Evolutionary conservation across 2,888 invertebrate genomes (phyloP).

Genomic region (Cheilosia soror): DNA sequence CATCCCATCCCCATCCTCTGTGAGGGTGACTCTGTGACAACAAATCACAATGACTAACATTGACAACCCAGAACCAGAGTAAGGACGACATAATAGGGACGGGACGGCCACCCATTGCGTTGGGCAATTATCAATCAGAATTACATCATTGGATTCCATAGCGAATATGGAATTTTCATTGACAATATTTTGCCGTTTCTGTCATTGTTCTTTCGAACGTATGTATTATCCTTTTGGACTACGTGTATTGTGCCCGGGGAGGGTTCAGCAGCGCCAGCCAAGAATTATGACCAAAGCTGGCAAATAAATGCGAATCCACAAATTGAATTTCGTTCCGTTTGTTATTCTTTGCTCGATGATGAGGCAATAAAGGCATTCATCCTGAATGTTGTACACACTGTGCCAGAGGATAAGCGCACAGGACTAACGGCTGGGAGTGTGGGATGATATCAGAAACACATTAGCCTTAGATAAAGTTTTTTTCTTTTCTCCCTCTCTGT

Average conservation of each 20-base stretch:
- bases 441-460: constrained; percentile 70
- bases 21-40: constrained; percentile 12
- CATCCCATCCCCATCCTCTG: constrained; percentile 1
- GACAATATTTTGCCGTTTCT: constrained; percentile 69
- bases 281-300: constrained; percentile 67
- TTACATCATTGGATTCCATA: constrained; percentile 72
- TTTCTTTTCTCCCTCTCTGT: not conserved
- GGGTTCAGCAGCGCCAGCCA: constrained; percentile 1
- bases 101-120: not conserved
- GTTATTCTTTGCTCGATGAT: constrained; percentile 57
- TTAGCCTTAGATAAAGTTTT: constrained; percentile 47
- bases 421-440: constrained; percentile 1
- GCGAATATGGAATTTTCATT: constrained; percentile 73
- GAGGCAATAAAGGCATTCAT: constrained; percentile 63
- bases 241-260: not conserved
- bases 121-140: constrained; percentile 72
- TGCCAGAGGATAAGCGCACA: constrained; percentile 23
- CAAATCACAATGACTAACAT: constrained; percentile 43
- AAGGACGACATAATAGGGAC: constrained; percentile 11
- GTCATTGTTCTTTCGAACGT: constrained; percentile 47
- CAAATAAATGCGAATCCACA: constrained; percentile 70
- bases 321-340: constrained; percentile 70
- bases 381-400: constrained; percentile 29
- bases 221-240: constrained; percentile 55
- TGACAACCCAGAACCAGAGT: not conserved